Evolutionary conservation across 2,888 invertebrate genomes (phyloP), one percentile per base, ranked within the genome.

Genomic region (Achlya flavicornis): DNA sequence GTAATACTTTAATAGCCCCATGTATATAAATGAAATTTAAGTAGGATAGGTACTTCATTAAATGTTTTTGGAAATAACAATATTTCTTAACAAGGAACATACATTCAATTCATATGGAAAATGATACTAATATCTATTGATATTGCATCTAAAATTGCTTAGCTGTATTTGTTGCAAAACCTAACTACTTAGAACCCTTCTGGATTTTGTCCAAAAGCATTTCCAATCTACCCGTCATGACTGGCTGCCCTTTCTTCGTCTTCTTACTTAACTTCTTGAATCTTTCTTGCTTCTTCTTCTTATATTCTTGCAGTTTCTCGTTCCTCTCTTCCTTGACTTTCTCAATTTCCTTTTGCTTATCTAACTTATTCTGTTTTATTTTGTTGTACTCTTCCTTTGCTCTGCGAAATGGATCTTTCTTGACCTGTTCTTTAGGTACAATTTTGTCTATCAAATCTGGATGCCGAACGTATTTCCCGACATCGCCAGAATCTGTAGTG

Each of bases 221-320:
- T 87, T 98, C 96, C 81, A 98, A 93, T 73, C 97, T 94, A 63
- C 96, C 96, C 66, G 96, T 97, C 97, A 98, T 98, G 2, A 97
- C 90, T 0, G 98, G 98, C 81, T 98, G 98, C 0, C 98, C 98
- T 77, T 95, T 97, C 75, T 95, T 96, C 0, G 96, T 98, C 81
- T 96, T 97, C 81, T 96, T 96, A 61, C 96, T 96, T 57, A 98
- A 87, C 70, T 95, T 96, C 87, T 96, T 97, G 68, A 94, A 96
- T 65, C 95, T 95, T 61, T 96, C 95, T 60, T 95, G 91, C 75
- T 96, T 97, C 75, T 96, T 96, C 79, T 96, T 94, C 74, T 96
- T 96, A 77, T 96, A 97, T 70, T 95, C 94, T 71, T 94, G 93
- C 53, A 96, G 76, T 12, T 96, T 96, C 78, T 95, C 92, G 63